Evolutionary conservation across 1,140 invertebrate species (phyloP).

Genomic region (Caerostris extrusa): DNA sequence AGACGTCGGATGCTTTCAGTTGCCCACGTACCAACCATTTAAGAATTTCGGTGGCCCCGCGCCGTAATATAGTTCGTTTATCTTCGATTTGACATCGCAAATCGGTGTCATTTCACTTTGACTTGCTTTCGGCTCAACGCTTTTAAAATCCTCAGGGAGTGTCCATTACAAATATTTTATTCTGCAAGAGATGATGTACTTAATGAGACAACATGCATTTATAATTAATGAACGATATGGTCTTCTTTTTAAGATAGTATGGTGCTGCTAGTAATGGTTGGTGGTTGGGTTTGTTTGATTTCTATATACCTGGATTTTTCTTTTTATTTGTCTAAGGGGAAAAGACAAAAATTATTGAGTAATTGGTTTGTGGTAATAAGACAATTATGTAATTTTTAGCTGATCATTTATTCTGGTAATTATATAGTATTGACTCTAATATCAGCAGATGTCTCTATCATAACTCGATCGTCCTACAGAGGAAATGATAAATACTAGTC

Average conservation of each 20-base stretch:
- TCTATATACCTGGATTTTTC: not conserved
- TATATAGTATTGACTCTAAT: not conserved
- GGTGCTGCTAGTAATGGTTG: too few relatives aligned
- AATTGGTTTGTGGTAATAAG: not conserved
- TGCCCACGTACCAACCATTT: conserved; percentile 50
- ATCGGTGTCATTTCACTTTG: conserved; percentile 35
- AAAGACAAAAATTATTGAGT: not conserved
- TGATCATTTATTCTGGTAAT: conserved; percentile 20
- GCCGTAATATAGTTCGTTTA: conserved; percentile 3
- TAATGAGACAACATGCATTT: conserved; percentile 1
- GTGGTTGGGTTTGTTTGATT: not conserved
- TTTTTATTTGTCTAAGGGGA: not conserved
- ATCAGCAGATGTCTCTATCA: not conserved
- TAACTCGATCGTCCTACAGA: not conserved
- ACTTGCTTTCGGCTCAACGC: not conserved
- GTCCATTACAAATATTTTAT: not conserved
- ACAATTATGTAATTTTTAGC: conserved; percentile 5
- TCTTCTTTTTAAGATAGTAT: not conserved
- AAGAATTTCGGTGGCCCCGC: conserved; percentile 25
- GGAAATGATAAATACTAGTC: not conserved
- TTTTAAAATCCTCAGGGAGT: conserved; percentile 18
- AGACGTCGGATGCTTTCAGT: not conserved
- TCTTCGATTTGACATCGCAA: conserved; percentile 5
- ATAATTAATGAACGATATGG: conserved; percentile 16
- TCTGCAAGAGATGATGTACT: not conserved